These are phyloP conservation scores for Mechanitis messenoides DNA, from an alignment of 2,888 invertebrate species.

Conservation along the genomic window DNA sequence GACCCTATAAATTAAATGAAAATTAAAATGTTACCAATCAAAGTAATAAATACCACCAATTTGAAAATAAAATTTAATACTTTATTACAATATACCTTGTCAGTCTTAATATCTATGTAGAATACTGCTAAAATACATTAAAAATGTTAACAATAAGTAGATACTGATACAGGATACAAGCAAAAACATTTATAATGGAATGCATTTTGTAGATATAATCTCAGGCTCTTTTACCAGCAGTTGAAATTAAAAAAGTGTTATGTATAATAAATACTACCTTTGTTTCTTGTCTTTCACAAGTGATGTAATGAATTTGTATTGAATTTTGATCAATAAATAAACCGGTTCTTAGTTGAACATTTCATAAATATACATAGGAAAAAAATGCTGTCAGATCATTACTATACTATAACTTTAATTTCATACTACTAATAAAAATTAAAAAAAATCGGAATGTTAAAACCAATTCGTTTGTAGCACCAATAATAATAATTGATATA, in stretches of 20 bases:
- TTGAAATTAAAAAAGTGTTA: constrained; percentile 26
- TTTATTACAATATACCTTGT: constrained; percentile 61
- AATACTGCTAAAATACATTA: constrained; percentile 55
- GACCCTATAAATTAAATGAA: constrained; percentile 37
- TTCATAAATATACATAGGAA: constrained; percentile 16
- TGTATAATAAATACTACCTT: background rate
- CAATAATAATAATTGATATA: constrained; percentile 12
- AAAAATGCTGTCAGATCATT: constrained; percentile 40
- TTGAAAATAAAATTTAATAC: constrained; percentile 62
- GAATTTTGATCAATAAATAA: too few relatives aligned
- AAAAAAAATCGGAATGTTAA: constrained; percentile 24
- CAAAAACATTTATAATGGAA: constrained; percentile 51
- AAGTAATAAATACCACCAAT: constrained; percentile 58
- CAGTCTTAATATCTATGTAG: constrained; percentile 71
- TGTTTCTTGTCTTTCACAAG: too few relatives aligned
- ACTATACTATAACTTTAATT: constrained; percentile 14
- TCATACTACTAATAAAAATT: background rate
- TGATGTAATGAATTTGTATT: too few relatives aligned
- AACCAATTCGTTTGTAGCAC: constrained; percentile 17
- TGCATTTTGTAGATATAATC: constrained; percentile 37
- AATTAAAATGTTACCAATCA: constrained; percentile 47
- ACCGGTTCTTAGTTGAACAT: too few relatives aligned
- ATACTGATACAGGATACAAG: constrained; percentile 53
- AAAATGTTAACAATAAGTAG: constrained; percentile 32
- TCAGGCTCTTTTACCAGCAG: background rate